Base-by-base conservation (phyloP, 2,888 invertebrate species). In the Busseola fusca region DNA sequence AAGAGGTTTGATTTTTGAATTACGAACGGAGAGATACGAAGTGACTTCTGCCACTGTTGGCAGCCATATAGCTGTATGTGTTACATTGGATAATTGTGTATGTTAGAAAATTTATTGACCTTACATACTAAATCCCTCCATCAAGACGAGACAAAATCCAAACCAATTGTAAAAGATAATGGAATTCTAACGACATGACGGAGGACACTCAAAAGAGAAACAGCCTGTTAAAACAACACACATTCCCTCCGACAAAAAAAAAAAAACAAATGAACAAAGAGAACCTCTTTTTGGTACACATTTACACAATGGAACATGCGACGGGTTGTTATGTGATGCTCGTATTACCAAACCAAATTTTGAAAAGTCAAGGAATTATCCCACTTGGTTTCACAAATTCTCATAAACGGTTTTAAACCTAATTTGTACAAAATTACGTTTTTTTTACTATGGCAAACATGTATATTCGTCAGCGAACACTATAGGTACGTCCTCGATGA, bases 291-390 rank as follows among this genome's bases (percentile, higher is more conserved):
- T 80, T 78, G 80, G 80, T 82, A 82, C 84, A 83, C 77, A 84
- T 82, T 86, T 82, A 82, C 84, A 83, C 77, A 84, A 82, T 86
- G 85, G 84, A 86, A 77, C 84, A 86, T 62, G 84, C 80, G 72
- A 81, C 72, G 69, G 69, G 70, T 74, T 81, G 71, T 71, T 74
- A 64, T 58, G 76, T 71, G 76, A 64, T 69, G 74, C 70, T 80
- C 67, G 62, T 75, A 78, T 79, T 70, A 78, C 64, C 52, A 74
- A 70, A 64, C 45, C 57, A 52, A 50, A 25, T 66, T 67, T 69
- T 59, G 25, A 42, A 69, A 70, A 48, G 40, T 21, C 40, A 40
- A 72, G 10, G 37, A 71, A 60, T 40, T 45, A 56, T 48, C 34
- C 34, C 57, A 64, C 25, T 57, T 45, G 16, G 50, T 64, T 76